A percentile compares a stretch with the other conserved stretches of the same genome.
These are phyloP conservation scores for Heterochromis multidens DNA, from an alignment of 2,113 vertebrate genomes.

Conservation along the genomic window DNA sequence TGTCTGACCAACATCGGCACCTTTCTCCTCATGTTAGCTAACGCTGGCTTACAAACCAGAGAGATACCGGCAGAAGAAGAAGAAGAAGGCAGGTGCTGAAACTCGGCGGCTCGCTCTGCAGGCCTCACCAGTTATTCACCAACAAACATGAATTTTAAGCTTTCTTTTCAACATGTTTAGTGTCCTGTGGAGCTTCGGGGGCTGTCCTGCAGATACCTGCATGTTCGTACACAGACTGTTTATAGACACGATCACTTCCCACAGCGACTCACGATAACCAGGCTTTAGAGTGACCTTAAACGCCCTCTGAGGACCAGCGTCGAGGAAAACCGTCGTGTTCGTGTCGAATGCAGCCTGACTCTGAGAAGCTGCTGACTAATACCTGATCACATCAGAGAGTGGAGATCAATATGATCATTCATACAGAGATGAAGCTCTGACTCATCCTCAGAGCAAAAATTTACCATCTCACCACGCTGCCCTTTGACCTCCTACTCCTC, in stretches of 20 bases:
- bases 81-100: no score
- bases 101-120: neutral
- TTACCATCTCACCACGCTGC: neutral
- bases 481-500: neutral
- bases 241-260: neutral
- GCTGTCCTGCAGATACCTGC: no score
- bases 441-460: neutral
- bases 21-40: neutral
- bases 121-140: neutral
- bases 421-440: neutral
- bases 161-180: neutral
- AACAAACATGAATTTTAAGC: neutral
- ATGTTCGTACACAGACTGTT: neutral
- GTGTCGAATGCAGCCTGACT: neutral
- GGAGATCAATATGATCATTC: neutral
- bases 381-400: neutral
- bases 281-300: neutral
- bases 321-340: no score
- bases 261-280: neutral
- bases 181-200: neutral
- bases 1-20: neutral
- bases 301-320: no score
- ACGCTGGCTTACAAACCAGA: neutral
- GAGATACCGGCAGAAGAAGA: neutral
- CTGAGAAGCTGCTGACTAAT: neutral